Evolutionary conservation across 2,888 invertebrate species (phyloP), one percentile per base, ranked within the genome.

Genomic region (Entomobrya multifasciata): DNA sequence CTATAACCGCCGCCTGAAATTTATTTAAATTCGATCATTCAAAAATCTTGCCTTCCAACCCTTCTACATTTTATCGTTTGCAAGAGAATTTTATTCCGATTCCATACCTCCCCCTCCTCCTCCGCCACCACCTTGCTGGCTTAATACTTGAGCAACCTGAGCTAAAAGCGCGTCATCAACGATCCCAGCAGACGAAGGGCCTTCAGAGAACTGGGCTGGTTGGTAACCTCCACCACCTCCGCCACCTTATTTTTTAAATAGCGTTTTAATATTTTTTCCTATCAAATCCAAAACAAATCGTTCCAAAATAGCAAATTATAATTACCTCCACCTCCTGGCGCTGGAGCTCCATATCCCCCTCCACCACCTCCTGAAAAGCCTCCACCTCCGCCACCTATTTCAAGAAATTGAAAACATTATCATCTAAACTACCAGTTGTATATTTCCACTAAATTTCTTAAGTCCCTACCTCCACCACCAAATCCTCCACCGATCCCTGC

Each of bases 91-190:
- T n/a, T n/a, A n/a, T n/a, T n/a, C n/a, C n/a, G n/a, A n/a, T n/a
- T n/a, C n/a, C n/a, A n/a, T n/a, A 13, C 87, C 87, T 5, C 87
- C 87, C 17, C 87, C 84, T 8, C 88, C 88, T 15, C 88, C 88
- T 13, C 87, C 87, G n/a, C 87, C 87, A 1, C 88, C 88, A 44
- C 88, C 88, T 78, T 87, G 87, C 49, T 89, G 89, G 57, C 87
- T 84, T 70, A 89, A 79, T 11, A 89, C 89, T 86, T 89, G 89
- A 76, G 89, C 89, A 60, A 89, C 89, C 70, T 89, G 89, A 41
- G 87, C 86, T 11, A 89, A 62, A 17, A 89, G 76, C 2, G 89
- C 89, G 27, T 89, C 80, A 55, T 89, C 89, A 8, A 89, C 89
- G 20, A 89, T 89, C 13, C 89, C 89, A 22, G 49, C 25, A 36